Conservation (phyloP, 1,140 invertebrate species). For the Ditylenchus dipsaci region DNA sequence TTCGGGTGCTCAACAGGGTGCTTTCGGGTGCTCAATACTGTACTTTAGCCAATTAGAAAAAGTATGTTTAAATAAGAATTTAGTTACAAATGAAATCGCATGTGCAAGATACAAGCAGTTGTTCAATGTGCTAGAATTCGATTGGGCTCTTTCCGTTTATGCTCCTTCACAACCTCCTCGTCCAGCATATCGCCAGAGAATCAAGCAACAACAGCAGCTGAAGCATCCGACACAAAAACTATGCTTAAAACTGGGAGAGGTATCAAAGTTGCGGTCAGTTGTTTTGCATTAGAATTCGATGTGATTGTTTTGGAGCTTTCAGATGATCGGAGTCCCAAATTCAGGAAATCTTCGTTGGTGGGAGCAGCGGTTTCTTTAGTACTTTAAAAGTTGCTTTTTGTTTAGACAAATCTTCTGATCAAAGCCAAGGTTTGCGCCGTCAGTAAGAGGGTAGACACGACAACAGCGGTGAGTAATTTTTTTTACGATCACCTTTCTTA, state of each 20-base stretch:
- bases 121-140: too few relatives aligned
- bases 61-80: slow-evolving; percentile 4
- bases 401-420: slow-evolving; percentile 43
- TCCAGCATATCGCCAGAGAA: too few relatives aligned
- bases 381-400: background rate
- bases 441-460: slow-evolving; percentile 56
- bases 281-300: background rate
- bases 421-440: slow-evolving; percentile 50
- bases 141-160: too few relatives aligned
- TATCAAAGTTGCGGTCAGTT: too few relatives aligned
- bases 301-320: background rate
- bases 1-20: too few relatives aligned
- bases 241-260: too few relatives aligned
- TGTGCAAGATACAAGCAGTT: too few relatives aligned
- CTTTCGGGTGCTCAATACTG: background rate
- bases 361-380: background rate
- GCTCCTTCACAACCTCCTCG: slow-evolving; percentile 21
- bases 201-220: background rate
- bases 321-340: slow-evolving; percentile 53
- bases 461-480: slow-evolving; percentile 36
- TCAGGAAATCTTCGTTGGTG: slow-evolving; percentile 53
- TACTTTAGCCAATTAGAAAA: slow-evolving; percentile 14
- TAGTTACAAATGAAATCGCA: slow-evolving; percentile 6
- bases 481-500: background rate
- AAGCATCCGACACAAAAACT: too few relatives aligned